phyloP scores from a whole-genome alignment of 2,797 vertebrate genomes.

The Tiaroga cobitis region DNA sequence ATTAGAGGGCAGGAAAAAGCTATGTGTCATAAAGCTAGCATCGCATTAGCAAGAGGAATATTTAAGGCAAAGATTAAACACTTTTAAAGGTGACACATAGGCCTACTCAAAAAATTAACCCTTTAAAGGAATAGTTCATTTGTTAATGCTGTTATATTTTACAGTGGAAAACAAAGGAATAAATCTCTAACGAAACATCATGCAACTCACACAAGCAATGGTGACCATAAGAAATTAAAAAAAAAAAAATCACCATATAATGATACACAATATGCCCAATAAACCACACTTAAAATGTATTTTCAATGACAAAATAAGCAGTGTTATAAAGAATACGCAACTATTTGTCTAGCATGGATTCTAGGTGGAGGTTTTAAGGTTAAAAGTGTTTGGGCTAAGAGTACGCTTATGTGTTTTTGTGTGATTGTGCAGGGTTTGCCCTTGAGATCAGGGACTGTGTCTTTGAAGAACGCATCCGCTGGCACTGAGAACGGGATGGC shows the following conservation, averaged over 20 bases:
- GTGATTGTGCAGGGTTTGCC: conserved; percentile 28
- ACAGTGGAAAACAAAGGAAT: background rate
- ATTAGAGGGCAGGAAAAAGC: conserved; percentile 10
- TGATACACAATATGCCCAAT: background rate
- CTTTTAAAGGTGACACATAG: background rate
- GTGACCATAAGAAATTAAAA: background rate
- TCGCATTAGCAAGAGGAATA: background rate
- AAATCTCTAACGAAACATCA: background rate
- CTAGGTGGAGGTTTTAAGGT: background rate
- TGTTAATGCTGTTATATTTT: background rate
- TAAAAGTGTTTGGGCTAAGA: background rate
- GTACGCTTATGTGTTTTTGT: conserved; percentile 4
- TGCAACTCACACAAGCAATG: background rate
- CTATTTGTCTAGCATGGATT: background rate
- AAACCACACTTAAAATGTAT: background rate
- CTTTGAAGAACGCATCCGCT: conserved; percentile 24
- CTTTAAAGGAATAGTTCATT: background rate
- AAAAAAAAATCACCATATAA: too few species aligned
- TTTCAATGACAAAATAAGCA: background rate
- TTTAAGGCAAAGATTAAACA: conserved; percentile 6
- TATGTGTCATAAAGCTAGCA: background rate
- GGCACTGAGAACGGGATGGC: conserved; percentile 32
- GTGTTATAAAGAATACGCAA: background rate
- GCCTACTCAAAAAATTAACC: background rate
- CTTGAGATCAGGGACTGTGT: conserved; percentile 32